phyloP scores from a whole-genome alignment of 2,797 vertebrate species.

The Pseudochirops corinnae region DNA sequence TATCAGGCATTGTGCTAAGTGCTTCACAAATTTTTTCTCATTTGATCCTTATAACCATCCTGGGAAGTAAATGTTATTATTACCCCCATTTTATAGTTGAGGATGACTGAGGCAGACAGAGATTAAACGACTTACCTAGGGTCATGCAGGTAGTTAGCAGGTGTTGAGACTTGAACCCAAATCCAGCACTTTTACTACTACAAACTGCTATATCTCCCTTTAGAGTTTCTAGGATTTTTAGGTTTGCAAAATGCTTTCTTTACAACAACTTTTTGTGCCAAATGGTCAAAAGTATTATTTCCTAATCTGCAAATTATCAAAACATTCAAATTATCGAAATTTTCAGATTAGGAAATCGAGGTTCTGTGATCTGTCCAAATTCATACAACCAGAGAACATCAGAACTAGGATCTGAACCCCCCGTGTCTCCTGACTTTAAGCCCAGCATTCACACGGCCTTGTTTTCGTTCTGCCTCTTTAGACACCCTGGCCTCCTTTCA shows the following conservation, averaged over 20 bases:
- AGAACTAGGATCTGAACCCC: neutral
- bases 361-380: neutral
- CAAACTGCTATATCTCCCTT: neutral
- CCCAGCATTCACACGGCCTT: neutral
- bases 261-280: neutral
- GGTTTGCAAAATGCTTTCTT: neutral
- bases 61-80: neutral
- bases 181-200: neutral
- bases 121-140: neutral
- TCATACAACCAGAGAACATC: neutral
- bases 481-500: neutral
- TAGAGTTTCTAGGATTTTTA: neutral
- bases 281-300: neutral
- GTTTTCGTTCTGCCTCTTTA: neutral
- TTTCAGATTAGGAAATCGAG: neutral
- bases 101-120: neutral
- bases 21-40: neutral
- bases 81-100: neutral
- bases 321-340: neutral
- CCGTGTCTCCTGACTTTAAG: neutral
- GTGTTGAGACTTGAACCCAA: neutral
- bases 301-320: neutral
- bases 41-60: neutral
- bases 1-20: neutral
- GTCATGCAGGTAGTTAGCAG: neutral